These are phyloP conservation scores for Rhagoletis zephyria DNA, from an alignment of 1,140 invertebrate genomes.

Conservation along the genomic window DNA sequence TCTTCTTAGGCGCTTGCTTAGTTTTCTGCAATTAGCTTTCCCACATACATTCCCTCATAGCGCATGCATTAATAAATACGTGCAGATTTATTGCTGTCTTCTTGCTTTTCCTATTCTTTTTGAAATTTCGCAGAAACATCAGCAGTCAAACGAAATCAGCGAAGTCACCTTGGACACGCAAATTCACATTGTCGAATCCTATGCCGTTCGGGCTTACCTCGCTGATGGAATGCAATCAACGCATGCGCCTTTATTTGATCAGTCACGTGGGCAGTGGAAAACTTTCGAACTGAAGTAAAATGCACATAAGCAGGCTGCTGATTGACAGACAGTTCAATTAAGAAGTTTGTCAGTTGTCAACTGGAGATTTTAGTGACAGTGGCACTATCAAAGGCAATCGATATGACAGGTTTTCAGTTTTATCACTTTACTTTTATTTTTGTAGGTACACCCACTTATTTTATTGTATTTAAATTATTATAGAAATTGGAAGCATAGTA, in stretches of 20 bases:
- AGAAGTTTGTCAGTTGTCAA: conserved; percentile 47
- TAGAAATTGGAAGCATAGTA: too few species aligned
- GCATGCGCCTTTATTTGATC: not conserved
- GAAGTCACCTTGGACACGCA: conserved; percentile 12
- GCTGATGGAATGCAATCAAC: conserved; percentile 45
- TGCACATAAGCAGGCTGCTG: conserved; percentile 24
- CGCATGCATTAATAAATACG: too few species aligned
- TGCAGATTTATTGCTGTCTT: too few species aligned
- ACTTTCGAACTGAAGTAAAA: not conserved
- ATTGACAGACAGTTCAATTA: conserved; percentile 51
- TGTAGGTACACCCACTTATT: too few species aligned
- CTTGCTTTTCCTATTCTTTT: not conserved
- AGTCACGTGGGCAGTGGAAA: conserved; percentile 32
- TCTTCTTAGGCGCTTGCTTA: too few species aligned
- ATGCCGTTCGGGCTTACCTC: not conserved
- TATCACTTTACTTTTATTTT: too few species aligned
- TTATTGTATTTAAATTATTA: too few species aligned
- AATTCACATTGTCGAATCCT: not conserved
- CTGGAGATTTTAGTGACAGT: conserved; percentile 23
- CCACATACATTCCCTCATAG: too few species aligned
- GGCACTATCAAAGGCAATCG: not conserved
- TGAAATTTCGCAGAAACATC: not conserved
- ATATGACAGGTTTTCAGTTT: too few species aligned
- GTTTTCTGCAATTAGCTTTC: too few species aligned
- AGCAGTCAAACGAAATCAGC: not conserved